Evolutionary conservation across 2,888 invertebrate genomes (phyloP).

Genomic region (Loripinus fragilis): DNA sequence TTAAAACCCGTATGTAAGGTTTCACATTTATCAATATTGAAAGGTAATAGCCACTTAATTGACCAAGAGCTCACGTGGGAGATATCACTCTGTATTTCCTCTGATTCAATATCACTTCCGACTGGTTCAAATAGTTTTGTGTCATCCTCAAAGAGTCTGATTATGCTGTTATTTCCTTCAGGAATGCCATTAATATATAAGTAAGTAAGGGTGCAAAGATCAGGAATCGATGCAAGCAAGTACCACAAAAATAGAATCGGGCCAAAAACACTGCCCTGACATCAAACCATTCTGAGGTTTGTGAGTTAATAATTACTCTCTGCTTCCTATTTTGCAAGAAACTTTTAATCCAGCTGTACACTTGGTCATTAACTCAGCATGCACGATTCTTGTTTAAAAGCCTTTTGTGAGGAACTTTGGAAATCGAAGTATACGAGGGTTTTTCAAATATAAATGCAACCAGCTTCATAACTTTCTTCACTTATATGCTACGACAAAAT

Average conservation of each 20-base stretch:
- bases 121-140: neutral
- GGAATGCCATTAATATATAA: neutral
- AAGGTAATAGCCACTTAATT: neutral
- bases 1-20: neutral
- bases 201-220: no score
- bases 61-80: neutral
- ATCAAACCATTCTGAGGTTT: no score
- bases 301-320: neutral
- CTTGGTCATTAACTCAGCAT: neutral
- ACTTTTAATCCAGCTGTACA: neutral
- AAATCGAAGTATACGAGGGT: neutral
- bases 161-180: neutral
- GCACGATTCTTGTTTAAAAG: neutral
- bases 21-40: neutral
- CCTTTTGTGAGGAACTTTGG: neutral
- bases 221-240: no score
- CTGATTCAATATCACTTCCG: neutral
- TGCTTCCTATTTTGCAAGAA: neutral
- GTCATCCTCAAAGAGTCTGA: neutral
- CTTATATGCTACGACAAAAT: no score
- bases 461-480: no score
- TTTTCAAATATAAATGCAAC: no score
- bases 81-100: neutral
- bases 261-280: neutral
- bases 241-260: neutral